Evolutionary conservation across 2,888 invertebrate species (phyloP), one percentile per base, ranked within the genome.

Genomic region (Cephus pygmeus): DNA sequence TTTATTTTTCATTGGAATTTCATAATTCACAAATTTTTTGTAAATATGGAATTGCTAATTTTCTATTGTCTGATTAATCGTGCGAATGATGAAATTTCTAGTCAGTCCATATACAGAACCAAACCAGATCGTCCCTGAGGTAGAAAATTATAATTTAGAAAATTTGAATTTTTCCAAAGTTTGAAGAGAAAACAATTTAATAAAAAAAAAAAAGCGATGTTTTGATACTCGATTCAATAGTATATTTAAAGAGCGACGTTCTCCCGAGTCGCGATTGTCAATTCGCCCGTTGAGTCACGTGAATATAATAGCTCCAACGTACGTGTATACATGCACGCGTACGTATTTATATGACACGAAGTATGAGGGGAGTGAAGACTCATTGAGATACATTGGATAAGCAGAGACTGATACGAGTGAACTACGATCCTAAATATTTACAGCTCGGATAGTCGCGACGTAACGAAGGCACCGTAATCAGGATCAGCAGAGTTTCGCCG

Each of bases 401-500:
- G 56, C 56, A 56, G 23, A 56, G 56, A 9, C 23, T 56, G 56
- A 23, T 56, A 56, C 23, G 23, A 56, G 56, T 9, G 56, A 56
- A 56, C 9, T 56, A 23, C 9, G 69, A 75, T 73, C 73, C 80
- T 82, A 83, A 82, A 83, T 83, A 81, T 83, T 83, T 84, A 83
- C 80, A 81, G 73, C 78, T 81, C 73, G 75, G 23, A 79, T 56
- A 0, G 15, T 9, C 9, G 56, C 56, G 23, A 56, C 56, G 56
- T 56, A 56, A 56, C 56, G 56, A 56, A 56, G 56, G 56, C 9
- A 56, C 23, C 23, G 23, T 9, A 56, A 56, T 9, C 23, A 56
- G 23, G 23, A 56, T 6, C 56, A 56, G 23, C 56, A 9, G 2
- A 56, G 56, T 23, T 6, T 23, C 1, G 56, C 56, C 23, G 15